phyloP scores from a whole-genome alignment of 2,888 invertebrate genomes.

The Matsumyia berberina region DNA sequence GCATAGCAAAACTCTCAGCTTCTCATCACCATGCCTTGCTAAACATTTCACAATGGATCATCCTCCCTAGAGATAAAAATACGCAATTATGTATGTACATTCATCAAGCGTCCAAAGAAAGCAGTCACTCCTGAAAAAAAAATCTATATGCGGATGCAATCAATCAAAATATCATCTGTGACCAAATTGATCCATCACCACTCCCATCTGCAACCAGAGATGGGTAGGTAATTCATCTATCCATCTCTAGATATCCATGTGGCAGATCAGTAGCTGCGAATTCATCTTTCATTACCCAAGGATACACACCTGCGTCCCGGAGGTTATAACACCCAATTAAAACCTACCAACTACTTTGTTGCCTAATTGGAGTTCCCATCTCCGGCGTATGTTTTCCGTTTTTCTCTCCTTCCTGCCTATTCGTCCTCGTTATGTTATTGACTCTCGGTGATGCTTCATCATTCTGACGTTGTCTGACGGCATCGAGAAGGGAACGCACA shows the following conservation, averaged over 20 bases:
- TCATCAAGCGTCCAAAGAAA: slow-evolving; percentile 30
- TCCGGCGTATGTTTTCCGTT: not conserved
- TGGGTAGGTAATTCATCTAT: slow-evolving; percentile 68
- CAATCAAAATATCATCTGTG: slow-evolving; percentile 76
- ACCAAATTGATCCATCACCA: slow-evolving; percentile 76
- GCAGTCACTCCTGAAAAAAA: not conserved
- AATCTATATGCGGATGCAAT: slow-evolving; percentile 57
- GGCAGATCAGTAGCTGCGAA: slow-evolving; percentile 64
- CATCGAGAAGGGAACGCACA: slow-evolving; percentile 29
- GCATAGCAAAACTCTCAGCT: slow-evolving; percentile 31
- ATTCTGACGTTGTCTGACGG: slow-evolving; percentile 59
- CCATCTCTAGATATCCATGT: slow-evolving; percentile 32
- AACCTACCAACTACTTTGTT: slow-evolving; percentile 72
- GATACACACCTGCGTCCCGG: slow-evolving; percentile 64
- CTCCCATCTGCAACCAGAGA: slow-evolving; percentile 43
- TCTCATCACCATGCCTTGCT: slow-evolving; percentile 15
- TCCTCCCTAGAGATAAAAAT: slow-evolving; percentile 10
- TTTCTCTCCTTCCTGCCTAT: not conserved
- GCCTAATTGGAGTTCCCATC: slow-evolving; percentile 68
- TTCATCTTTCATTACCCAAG: slow-evolving; percentile 53
- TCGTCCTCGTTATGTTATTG: slow-evolving; percentile 25
- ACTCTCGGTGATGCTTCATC: slow-evolving; percentile 70
- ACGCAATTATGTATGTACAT: slow-evolving; percentile 41
- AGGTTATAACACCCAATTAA: slow-evolving; percentile 72
- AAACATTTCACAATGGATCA: slow-evolving; percentile 3